Evolutionary conservation across 2,888 invertebrate species (phyloP), one percentile per base, ranked within the genome.

Genomic region (Meliscaeva auricollis): DNA sequence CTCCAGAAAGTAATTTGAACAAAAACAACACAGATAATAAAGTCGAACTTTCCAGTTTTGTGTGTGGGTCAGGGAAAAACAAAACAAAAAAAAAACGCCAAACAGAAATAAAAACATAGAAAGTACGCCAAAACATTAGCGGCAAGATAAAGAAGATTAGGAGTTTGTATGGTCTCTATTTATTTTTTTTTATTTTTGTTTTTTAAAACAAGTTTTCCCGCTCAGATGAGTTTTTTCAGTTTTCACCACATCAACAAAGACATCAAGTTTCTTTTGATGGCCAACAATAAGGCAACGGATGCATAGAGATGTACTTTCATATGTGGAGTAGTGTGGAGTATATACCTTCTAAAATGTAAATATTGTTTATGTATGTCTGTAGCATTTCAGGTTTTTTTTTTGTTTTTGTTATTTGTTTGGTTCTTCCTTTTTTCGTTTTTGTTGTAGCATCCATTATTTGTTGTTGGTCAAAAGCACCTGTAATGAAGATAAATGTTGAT

Each of bases 181-280:
- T 41, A n/a, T 62, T 64, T 54, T 46, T 69, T 54, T 50, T 30
- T 69, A 1, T 30, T 62, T 32, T 41, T 66, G 17, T 22, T 64
- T 38, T 69, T 52, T 35, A 38, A 83, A 83, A 83, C 82, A 73
- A 78, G 82, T 83, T 78, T 83, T 62, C 54, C 60, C 35, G 48
- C 66, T 48, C 15, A 35, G 30, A 44, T 62, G 44, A 46, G 44
- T 62, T 44, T 41, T 22, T 26, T 30, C n/a, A 22, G 48, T 64
- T 64, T 64, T 64, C 64, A 46, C 64, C 64, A 46, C 44, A 62
- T 30, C 64, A 64, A 64, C 32, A 66, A 50, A 66, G n/a, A 8
- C 35, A 50, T 50, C 66, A 22, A 35, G 66, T 48, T 66, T 66
- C 35, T 50, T 50, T 35, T 20, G 50, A 30, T 50, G 66, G 35